Conservation (phyloP, 2,113 vertebrate genomes). For the Psilopsiagon aurifrons region DNA sequence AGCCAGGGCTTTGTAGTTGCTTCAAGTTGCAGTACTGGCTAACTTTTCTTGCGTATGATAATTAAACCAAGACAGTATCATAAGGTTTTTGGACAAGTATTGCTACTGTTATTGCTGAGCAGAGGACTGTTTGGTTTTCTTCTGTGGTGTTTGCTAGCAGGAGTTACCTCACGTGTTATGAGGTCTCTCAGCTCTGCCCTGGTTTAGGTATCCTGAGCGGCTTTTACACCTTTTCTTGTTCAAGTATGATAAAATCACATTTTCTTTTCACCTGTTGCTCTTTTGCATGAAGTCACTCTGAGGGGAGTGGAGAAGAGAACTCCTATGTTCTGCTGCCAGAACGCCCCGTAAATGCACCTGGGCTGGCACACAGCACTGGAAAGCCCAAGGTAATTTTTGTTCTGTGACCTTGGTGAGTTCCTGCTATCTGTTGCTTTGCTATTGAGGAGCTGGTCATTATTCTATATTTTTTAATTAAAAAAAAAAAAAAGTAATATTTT, state of each 20-base stretch:
- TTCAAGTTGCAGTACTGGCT: not conserved
- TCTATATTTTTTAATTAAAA: not conserved
- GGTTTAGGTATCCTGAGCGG: not conserved
- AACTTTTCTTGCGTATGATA: not conserved
- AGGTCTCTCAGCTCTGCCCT: not conserved
- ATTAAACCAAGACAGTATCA: not conserved
- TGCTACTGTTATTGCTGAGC: not conserved
- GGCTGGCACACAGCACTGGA: not conserved
- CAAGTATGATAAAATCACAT: not conserved
- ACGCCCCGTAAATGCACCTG: rapidly evolving
- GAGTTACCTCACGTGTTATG: not conserved
- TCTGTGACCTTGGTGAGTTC: not conserved
- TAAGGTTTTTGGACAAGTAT: not conserved
- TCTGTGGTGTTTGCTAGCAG: not conserved
- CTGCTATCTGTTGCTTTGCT: not conserved
- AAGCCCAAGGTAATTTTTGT: not conserved
- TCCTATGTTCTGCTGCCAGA: not conserved
- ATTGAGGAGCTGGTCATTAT: not conserved
- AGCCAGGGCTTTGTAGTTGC: not conserved
- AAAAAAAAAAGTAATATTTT: not conserved
- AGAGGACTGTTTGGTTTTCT: not conserved
- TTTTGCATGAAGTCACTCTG: not conserved
- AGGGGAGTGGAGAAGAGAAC: not conserved
- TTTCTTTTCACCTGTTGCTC: not conserved
- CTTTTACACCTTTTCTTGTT: not conserved